A percentile compares a stretch with the other conserved stretches of the same genome.
Evolutionary conservation across 2,113 vertebrate species (phyloP).

Genomic region (Cinclus mexicanus): DNA sequence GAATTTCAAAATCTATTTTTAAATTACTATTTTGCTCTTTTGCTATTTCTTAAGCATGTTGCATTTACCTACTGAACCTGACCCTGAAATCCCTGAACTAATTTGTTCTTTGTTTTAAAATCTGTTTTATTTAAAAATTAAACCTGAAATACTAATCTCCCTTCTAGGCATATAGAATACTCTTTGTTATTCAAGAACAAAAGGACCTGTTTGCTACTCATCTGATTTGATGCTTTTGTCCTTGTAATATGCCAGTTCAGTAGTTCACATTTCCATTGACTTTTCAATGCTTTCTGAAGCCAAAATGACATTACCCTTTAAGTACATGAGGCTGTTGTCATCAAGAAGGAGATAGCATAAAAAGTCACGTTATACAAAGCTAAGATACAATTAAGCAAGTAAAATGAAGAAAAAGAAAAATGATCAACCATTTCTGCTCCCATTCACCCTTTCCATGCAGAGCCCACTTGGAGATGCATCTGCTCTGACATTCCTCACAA

Average conservation of each 20-base stretch:
- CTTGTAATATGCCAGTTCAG: conserved; percentile 47
- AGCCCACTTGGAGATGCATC: not conserved
- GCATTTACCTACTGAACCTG: not conserved
- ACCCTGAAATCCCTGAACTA: not conserved
- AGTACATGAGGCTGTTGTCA: not conserved
- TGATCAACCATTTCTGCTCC: not conserved
- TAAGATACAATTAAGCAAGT: not conserved
- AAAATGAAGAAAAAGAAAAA: not conserved
- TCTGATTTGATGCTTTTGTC: not conserved
- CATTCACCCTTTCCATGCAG: not conserved
- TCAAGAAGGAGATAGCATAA: not conserved
- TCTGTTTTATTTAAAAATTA: not conserved
- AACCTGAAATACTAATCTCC: not conserved
- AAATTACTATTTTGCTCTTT: not conserved
- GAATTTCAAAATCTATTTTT: not conserved
- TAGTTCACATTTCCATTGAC: conserved; percentile 51
- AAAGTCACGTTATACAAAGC: conserved; percentile 3
- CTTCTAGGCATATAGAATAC: not conserved
- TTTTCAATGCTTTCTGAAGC: conserved; percentile 11
- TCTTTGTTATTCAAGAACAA: not conserved
- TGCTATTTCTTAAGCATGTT: not conserved
- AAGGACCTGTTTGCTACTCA: not conserved
- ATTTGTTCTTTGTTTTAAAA: not conserved
- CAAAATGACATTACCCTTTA: conserved; percentile 41
- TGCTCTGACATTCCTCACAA: not conserved